phyloP scores from a whole-genome alignment of 2,888 invertebrate genomes.

The Litoditis marina region DNA sequence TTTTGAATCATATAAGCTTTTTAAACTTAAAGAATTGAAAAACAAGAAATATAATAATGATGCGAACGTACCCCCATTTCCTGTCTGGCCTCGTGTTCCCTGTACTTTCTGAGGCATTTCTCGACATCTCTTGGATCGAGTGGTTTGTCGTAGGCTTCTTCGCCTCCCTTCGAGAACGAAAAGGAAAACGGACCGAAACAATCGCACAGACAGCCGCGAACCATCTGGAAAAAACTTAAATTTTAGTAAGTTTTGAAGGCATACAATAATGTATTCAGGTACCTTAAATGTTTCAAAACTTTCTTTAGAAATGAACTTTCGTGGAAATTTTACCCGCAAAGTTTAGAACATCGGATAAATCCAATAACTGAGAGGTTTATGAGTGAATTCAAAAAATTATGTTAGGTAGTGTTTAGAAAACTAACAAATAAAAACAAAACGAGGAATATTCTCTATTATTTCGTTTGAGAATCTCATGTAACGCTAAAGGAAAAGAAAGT shows the following conservation, averaged over 20 bases:
- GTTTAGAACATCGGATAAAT: no score
- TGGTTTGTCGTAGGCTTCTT: constrained; percentile 37
- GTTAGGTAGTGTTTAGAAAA: no score
- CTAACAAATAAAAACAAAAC: no score
- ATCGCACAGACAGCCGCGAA: constrained; percentile 46
- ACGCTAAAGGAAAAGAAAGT: no score
- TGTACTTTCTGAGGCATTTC: constrained; percentile 26
- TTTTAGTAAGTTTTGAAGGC: neutral
- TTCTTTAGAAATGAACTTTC: neutral
- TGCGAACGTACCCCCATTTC: constrained; percentile 16
- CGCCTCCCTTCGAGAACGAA: constrained; percentile 12
- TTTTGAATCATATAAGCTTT: no score
- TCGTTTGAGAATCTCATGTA: no score
- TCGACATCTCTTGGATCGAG: constrained; percentile 36
- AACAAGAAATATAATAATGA: no score
- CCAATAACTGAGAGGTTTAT: no score
- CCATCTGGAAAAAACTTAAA: constrained; percentile 33
- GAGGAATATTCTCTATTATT: no score
- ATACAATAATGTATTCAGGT: neutral
- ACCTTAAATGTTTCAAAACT: neutral
- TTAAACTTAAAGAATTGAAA: no score
- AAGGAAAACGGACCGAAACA: constrained; percentile 37
- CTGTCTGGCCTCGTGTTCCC: constrained; percentile 25
- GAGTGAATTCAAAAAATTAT: no score
- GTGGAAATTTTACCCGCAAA: no score